Conservation (phyloP, 2,113 vertebrate genomes). For the Phalacrocorax aristotelis region DNA sequence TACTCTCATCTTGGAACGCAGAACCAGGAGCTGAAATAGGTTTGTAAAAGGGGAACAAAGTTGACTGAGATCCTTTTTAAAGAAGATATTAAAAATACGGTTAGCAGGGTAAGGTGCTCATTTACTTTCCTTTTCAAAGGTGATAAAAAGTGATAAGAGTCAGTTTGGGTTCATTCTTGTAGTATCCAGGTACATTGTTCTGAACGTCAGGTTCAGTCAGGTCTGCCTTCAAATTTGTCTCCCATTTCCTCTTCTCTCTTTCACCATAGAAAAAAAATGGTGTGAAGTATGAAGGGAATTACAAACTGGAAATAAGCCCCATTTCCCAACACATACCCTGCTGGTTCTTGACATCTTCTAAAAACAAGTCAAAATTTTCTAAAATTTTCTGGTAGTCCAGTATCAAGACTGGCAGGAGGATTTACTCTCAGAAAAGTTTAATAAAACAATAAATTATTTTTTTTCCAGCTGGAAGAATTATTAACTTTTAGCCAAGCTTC, state of each 20-base stretch:
- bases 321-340: neutral
- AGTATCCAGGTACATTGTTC: neutral
- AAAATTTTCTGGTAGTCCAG: neutral
- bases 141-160: conserved; percentile 14
- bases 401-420: neutral
- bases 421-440: neutral
- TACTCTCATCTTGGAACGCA: neutral
- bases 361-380: neutral
- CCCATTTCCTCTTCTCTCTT: neutral
- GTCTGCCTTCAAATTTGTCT: neutral
- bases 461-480: neutral
- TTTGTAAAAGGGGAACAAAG: neutral
- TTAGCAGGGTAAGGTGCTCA: neutral
- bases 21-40: neutral
- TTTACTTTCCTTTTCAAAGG: neutral
- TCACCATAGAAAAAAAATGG: accelerated
- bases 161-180: neutral
- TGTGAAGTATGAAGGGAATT: neutral
- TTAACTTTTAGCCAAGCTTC: neutral
- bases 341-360: neutral
- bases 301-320: neutral
- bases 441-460: neutral
- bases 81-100: neutral
- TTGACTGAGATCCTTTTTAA: neutral
- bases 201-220: neutral